phyloP scores from a whole-genome alignment of 2,888 invertebrate genomes.

The Luperina nickerlii region DNA sequence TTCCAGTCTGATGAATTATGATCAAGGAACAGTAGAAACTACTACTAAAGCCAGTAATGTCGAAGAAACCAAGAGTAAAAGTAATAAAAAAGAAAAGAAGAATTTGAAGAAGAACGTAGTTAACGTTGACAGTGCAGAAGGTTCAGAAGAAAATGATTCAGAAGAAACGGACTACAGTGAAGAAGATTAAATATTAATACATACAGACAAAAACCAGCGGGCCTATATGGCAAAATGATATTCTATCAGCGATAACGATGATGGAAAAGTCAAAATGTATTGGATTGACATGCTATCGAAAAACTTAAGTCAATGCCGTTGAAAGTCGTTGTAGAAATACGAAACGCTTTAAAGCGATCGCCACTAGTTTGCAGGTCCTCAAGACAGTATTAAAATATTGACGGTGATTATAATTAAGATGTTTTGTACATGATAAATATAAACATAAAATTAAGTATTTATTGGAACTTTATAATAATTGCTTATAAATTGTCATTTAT shows the following conservation, averaged over 20 bases:
- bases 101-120: conserved; percentile 50
- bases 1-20: conserved; percentile 74
- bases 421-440: conserved; percentile 36
- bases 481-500: conserved; percentile 13
- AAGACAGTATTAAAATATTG: not conserved
- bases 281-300: not conserved
- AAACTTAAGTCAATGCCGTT: not conserved
- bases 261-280: not conserved
- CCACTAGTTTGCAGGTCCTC: no score
- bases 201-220: not conserved
- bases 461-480: conserved; percentile 24
- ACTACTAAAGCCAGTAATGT: conserved; percentile 3
- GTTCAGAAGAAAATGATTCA: conserved; percentile 69
- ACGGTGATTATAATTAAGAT: conserved; percentile 14
- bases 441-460: conserved; percentile 45
- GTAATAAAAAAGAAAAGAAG: conserved; percentile 47
- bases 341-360: not conserved
- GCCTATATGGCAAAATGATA: not conserved
- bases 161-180: conserved; percentile 69
- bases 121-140: conserved; percentile 68
- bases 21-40: conserved; percentile 37
- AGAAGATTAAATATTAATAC: conserved; percentile 48
- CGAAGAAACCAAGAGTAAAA: conserved; percentile 35
- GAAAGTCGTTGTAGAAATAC: no score
- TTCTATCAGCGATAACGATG: not conserved